Percentiles rank a stretch among this genome's conserved stretches.
Evolutionary conservation across 1,140 invertebrate genomes (phyloP).

Genomic region (Potamilus streckersoni): DNA sequence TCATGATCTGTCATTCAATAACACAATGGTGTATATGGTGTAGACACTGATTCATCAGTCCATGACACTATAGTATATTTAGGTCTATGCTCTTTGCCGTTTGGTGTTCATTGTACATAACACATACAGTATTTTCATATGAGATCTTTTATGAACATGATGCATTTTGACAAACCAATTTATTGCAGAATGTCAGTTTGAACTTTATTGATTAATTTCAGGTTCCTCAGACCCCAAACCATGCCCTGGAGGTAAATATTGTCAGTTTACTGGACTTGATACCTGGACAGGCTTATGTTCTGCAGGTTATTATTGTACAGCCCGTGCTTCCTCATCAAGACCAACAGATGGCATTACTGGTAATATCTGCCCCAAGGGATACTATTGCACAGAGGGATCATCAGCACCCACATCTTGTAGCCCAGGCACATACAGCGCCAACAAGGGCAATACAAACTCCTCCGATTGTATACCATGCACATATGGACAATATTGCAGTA

Average conservation of each 20-base stretch:
- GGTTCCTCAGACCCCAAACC: conserved; percentile 53
- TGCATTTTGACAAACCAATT: too few relatives aligned
- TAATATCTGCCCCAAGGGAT: conserved; percentile 54
- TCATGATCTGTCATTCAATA: too few relatives aligned
- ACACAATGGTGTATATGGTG: neutral
- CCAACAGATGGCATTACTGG: conserved; percentile 58
- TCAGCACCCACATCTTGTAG: conserved; percentile 49
- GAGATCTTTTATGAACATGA: too few relatives aligned
- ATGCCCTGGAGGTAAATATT: conserved; percentile 59
- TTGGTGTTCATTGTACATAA: neutral
- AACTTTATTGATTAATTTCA: conserved; percentile 23
- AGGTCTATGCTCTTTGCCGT: too few relatives aligned
- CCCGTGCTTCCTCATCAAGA: conserved; percentile 34
- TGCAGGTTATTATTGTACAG: conserved; percentile 57
- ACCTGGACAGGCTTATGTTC: conserved; percentile 56
- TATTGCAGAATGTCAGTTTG: neutral
- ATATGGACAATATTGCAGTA: conserved; percentile 57
- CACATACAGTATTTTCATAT: too few relatives aligned
- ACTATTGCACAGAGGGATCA: conserved; percentile 51
- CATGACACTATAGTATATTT: neutral
- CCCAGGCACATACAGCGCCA: conserved; percentile 59
- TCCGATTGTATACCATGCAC: conserved; percentile 56
- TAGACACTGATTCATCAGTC: neutral
- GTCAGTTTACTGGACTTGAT: conserved; percentile 52
- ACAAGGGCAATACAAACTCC: conserved; percentile 42